phyloP scores from a whole-genome alignment of 2,797 vertebrate species.

The Decapterus maruadsi region DNA sequence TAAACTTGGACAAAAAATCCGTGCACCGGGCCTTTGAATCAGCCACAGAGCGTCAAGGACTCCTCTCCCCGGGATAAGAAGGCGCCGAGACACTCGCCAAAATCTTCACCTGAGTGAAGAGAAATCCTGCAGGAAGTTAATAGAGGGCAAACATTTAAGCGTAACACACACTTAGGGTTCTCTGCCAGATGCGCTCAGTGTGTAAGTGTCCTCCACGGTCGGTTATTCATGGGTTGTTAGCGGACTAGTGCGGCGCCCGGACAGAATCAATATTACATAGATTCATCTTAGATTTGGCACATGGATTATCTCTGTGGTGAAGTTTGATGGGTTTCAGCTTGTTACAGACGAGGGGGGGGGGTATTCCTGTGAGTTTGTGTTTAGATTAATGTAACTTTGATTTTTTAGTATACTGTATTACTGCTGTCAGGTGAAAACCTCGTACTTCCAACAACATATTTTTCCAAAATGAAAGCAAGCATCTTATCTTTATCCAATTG shows the following conservation, averaged over 20 bases:
- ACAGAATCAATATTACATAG: slow-evolving; percentile 68
- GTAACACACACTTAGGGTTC: slow-evolving; percentile 36
- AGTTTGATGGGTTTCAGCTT: slow-evolving; percentile 52
- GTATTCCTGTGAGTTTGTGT: neutral
- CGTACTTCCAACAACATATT: neutral
- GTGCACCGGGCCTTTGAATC: slow-evolving; percentile 17
- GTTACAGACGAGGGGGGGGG: slow-evolving; percentile 19
- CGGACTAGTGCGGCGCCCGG: slow-evolving; percentile 27
- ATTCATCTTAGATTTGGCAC: slow-evolving; percentile 66
- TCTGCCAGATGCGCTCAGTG: slow-evolving; percentile 50
- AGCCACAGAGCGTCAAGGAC: neutral
- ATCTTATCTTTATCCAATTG: neutral
- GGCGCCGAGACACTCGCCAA: slow-evolving; percentile 10
- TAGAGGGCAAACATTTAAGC: slow-evolving; percentile 49
- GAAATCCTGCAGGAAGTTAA: slow-evolving; percentile 40
- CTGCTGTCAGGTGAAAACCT: neutral
- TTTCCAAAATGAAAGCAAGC: neutral
- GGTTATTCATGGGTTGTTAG: slow-evolving; percentile 66
- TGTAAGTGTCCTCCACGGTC: slow-evolving; percentile 56
- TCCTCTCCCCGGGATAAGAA: neutral
- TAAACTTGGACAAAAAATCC: slow-evolving; percentile 8
- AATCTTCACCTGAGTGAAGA: slow-evolving; percentile 38
- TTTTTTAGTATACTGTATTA: neutral
- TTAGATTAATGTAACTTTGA: neutral
- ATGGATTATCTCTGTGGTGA: slow-evolving; percentile 55